Evolutionary conservation across 2,113 vertebrate genomes (phyloP).

Genomic region (Sturnira hondurensis): DNA sequence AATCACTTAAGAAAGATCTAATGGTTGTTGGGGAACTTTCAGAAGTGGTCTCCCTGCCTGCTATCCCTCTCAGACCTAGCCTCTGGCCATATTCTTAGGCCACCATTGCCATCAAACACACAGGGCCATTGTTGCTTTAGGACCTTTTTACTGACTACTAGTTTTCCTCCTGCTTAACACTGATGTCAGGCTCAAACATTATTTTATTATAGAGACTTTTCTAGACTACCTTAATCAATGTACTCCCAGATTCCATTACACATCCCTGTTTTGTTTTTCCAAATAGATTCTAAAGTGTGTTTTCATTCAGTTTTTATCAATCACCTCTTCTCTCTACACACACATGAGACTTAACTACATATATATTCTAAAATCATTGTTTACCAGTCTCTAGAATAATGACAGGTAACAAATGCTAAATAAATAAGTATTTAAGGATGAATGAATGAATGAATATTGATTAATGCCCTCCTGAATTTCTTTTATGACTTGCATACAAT

Average conservation of each 20-base stretch:
- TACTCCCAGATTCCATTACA: neutral
- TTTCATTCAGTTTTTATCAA: neutral
- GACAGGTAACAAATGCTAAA: neutral
- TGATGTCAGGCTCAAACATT: neutral
- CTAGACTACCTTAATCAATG: rapidly evolving
- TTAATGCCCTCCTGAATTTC: neutral
- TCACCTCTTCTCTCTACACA: neutral
- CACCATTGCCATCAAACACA: neutral
- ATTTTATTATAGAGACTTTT: neutral
- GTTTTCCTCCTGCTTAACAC: neutral
- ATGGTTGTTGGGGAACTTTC: neutral
- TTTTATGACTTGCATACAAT: neutral
- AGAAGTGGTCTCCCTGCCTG: rapidly evolving
- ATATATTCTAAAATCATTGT: neutral
- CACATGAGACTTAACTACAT: neutral
- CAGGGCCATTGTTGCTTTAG: neutral
- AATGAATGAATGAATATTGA: neutral
- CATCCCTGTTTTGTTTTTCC: neutral
- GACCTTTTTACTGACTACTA: neutral
- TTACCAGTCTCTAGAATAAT: neutral
- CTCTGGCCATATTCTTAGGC: neutral
- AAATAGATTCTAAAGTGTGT: neutral
- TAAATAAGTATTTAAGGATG: neutral
- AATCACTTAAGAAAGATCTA: neutral
- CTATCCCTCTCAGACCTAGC: too few relatives aligned